These are phyloP conservation scores for Tetranychus cinnabarinus DNA, from an alignment of 1,140 invertebrate species.

Conservation along the genomic window DNA sequence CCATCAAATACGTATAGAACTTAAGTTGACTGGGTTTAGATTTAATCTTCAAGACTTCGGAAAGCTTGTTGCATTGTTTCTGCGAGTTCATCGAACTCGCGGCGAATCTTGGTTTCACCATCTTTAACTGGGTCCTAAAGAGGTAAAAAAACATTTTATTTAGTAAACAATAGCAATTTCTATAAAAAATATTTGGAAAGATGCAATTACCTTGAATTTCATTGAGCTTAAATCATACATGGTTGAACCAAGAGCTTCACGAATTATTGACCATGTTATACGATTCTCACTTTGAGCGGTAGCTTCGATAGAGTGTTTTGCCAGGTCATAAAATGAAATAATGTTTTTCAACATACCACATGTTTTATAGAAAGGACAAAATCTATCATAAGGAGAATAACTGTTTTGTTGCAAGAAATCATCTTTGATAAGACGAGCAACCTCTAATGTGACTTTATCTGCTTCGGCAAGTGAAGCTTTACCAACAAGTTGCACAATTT, in stretches of 20 bases:
- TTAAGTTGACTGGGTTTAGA: not conserved
- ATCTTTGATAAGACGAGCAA: constrained; percentile 92
- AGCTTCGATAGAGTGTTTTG: constrained; percentile 84
- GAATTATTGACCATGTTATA: constrained; percentile 92
- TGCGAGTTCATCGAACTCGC: constrained; percentile 80
- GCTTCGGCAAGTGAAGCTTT: constrained; percentile 95
- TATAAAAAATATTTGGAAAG: not conserved
- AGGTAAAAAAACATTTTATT: constrained; percentile 12
- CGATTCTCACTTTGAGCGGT: constrained; percentile 97
- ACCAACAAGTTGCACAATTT: constrained; percentile 98
- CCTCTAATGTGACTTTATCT: constrained; percentile 97
- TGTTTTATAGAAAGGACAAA: constrained; percentile 99
- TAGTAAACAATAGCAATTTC: not conserved
- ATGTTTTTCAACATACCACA: constrained; percentile 97
- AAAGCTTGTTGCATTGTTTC: constrained; percentile 91
- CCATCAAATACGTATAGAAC: not conserved
- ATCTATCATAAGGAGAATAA: constrained; percentile 88
- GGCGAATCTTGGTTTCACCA: constrained; percentile 85
- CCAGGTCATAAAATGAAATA: constrained; percentile 93
- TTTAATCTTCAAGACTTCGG: constrained; percentile 94
- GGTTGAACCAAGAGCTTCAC: constrained; percentile 83
- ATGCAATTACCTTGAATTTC: constrained; percentile 78
- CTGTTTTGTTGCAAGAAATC: constrained; percentile 98
- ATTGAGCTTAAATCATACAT: constrained; percentile 94
- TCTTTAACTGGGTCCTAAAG: constrained; percentile 85